Base-by-base conservation (phyloP, 2,797 vertebrate species). In the Gymnocypris eckloni region DNA sequence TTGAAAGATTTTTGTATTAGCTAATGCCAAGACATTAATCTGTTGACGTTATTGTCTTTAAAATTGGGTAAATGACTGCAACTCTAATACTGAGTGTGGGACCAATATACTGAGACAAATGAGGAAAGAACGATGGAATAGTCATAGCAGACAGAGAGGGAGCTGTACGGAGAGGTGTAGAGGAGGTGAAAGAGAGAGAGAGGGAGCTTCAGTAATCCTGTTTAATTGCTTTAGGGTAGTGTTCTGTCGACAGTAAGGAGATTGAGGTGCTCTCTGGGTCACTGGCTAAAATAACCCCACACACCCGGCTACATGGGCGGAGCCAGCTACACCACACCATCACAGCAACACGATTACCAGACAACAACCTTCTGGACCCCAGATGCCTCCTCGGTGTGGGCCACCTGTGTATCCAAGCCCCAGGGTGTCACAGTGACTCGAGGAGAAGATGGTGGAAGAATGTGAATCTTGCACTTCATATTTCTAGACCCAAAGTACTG, bases 231-330 rank as follows among this genome's bases (percentile, higher is more conserved):
- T 95, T 95, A 95, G 94, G 91, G 91, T 94, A 94, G 95, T 95
- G 95, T 94, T 94, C 94, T 95, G 95, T 93, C 91, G 87, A 94
- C 88, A 92, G 77, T 97, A 97, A 97, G 96, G 95, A 96, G 97
- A 97, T 97, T 97, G 95, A 90, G 91, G 93, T 95, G 92, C 95
- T 97, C 95, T 94, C 95, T 95, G 95, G 96, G 96, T 95, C 95
- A 95, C 95, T 90, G 93, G 88, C 91, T 92, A 95, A 93, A 95
- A 96, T 95, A 95, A 95, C 94, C 93, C 93, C 92, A 86, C 83
- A 89, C 83, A 86, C 83, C 70, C 84, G 76, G 81, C 83, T 82
- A 33, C n/a, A 48, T 66, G 71, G 88, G 83, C 37, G 76, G 77
- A 25, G 86, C 83, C 50, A 81, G 66, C 22, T 37, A 41, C 69